Conservation (phyloP, 2,113 vertebrate genomes). For the Bothrops jararaca region DNA sequence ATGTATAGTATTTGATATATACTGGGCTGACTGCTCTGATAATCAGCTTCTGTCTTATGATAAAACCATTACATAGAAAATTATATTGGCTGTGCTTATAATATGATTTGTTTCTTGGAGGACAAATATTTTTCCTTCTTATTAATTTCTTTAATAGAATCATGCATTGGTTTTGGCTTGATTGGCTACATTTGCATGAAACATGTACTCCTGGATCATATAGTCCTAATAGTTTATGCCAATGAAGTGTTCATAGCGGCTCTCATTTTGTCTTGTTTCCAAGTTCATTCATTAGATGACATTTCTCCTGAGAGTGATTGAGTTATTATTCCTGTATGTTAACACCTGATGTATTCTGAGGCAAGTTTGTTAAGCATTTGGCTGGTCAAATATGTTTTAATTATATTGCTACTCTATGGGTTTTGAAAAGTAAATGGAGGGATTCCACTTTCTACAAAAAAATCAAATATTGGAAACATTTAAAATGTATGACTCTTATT, state of each 20-base stretch:
- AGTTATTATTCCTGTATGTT: neutral
- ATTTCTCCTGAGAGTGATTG: neutral
- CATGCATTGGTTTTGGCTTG: neutral
- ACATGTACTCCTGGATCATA: neutral
- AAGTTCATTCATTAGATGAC: neutral
- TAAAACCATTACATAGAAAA: neutral
- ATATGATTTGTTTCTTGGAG: neutral
- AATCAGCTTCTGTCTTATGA: neutral
- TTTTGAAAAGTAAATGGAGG: neutral
- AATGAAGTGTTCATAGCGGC: neutral
- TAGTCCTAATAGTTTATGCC: neutral
- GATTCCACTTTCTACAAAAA: neutral
- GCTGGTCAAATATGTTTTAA: neutral
- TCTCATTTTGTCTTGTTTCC: slow-evolving; percentile 1
- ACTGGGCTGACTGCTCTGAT: neutral
- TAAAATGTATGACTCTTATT: neutral
- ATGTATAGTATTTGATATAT: neutral
- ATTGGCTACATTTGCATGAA: neutral
- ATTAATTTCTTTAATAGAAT: neutral
- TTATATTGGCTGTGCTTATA: neutral
- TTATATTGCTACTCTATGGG: neutral
- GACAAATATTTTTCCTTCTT: slow-evolving; percentile 1
- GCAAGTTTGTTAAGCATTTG: neutral
- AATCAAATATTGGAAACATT: no score
- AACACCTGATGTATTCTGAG: slow-evolving; percentile 18